Evolutionary conservation across 2,797 vertebrate species (phyloP).

Genomic region (Gallinago solitaria): DNA sequence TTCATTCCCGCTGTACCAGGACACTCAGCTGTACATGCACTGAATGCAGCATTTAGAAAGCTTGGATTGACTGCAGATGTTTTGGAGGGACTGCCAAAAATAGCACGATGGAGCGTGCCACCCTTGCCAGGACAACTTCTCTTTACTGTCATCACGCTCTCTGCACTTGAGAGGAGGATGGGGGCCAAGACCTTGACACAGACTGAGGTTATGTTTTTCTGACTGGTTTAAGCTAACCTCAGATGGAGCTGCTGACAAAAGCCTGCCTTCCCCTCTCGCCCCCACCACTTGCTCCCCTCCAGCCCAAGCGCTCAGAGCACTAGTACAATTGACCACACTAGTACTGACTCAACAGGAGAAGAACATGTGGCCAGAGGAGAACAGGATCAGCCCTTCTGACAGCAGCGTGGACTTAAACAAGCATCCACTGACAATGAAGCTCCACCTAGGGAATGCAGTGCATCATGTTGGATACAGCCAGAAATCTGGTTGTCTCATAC

Average conservation of each 20-base stretch:
- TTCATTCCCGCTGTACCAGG: not conserved
- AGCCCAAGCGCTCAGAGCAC: accelerated
- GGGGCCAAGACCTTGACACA: not conserved
- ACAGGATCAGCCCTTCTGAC: not conserved
- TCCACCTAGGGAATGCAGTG: accelerated
- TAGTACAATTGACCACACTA: not conserved
- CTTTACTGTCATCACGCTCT: not conserved
- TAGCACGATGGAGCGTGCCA: not conserved
- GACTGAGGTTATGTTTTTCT: not conserved
- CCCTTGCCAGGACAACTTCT: not conserved
- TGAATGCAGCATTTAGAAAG: slow-evolving; percentile 26
- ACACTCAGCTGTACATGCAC: not conserved
- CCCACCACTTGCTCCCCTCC: not conserved
- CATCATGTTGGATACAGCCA: not conserved
- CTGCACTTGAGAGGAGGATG: not conserved
- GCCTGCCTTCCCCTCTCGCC: not conserved
- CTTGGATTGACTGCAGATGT: slow-evolving; percentile 5
- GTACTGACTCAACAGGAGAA: not conserved
- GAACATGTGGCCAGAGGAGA: accelerated
- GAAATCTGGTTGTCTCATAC: not conserved
- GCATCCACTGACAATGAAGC: not conserved
- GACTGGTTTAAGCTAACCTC: not conserved
- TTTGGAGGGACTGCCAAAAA: slow-evolving; percentile 28
- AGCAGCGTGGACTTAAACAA: not conserved
- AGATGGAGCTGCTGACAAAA: not conserved